These are phyloP conservation scores for Xenopus tropicalis DNA, from an alignment of 2,113 vertebrate genomes.

Conservation along the genomic window UCB_Xtro_10.0 CM004449.2:55778001-55778500, in stretches of 20 bases:
- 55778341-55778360: too few species aligned
- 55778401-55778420: too few species aligned
- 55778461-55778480: too few species aligned
- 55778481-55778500: too few species aligned
- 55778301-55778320: not conserved
- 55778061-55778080: not conserved
- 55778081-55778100: slow-evolving; percentile 3
- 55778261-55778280: slow-evolving; percentile 1
- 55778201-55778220: too few species aligned
- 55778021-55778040: not conserved
- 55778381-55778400: too few species aligned
- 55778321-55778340: too few species aligned
- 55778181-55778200: too few species aligned
- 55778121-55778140: slow-evolving; percentile 8
- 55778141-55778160: not conserved
- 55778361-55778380: too few species aligned
- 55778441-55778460: too few species aligned
- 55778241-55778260: slow-evolving; percentile 1
- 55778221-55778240: not conserved
- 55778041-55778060: slow-evolving; percentile 21
- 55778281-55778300: slow-evolving; percentile 18
- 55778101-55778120: slow-evolving; percentile 24
- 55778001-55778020: not conserved
- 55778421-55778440: too few species aligned
- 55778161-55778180: too few species aligned